Percentiles rank a stretch among this genome's conserved stretches.
These are phyloP conservation scores for Pediacus dermestoides DNA, from an alignment of 2,888 invertebrate genomes.

Conservation along the genomic window DNA sequence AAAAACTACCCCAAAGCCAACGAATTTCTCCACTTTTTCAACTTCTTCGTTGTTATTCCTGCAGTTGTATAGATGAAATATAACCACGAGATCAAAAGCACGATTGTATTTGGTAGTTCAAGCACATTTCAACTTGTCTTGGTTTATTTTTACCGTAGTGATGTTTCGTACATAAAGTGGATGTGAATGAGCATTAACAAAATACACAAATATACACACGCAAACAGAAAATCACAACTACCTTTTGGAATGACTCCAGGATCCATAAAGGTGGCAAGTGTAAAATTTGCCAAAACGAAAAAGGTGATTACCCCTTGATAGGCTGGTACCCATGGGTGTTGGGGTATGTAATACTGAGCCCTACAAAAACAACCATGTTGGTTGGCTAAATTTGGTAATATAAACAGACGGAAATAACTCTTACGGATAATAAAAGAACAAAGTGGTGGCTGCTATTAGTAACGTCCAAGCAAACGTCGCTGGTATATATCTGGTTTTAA, in stretches of 20 bases:
- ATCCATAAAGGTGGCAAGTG: constrained; percentile 98
- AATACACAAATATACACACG: no score
- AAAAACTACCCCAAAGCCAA: no score
- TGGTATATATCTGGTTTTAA: constrained; percentile 95
- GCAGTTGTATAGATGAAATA: no score
- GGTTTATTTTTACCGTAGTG: no score
- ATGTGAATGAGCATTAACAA: no score
- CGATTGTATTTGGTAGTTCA: no score
- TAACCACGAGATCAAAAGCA: no score
- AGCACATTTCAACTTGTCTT: no score
- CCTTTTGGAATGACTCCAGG: constrained; percentile 98
- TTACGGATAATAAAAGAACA: constrained; percentile 98
- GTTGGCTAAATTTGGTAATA: constrained; percentile 32
- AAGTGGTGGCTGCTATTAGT: constrained; percentile 85
- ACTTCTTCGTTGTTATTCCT: no score
- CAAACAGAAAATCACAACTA: no score
- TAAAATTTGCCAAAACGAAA: constrained; percentile 97
- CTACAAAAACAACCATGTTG: constrained; percentile 52
- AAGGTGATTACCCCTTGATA: constrained; percentile 93
- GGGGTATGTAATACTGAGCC: constrained; percentile 80
- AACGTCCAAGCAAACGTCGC: constrained; percentile 98
- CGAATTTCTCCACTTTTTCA: no score
- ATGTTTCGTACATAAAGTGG: no score
- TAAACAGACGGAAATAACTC: constrained; percentile 55
- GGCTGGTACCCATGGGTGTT: constrained; percentile 86